Conservation (phyloP, 2,888 invertebrate species). For the Adelphocoris suturalis region DNA sequence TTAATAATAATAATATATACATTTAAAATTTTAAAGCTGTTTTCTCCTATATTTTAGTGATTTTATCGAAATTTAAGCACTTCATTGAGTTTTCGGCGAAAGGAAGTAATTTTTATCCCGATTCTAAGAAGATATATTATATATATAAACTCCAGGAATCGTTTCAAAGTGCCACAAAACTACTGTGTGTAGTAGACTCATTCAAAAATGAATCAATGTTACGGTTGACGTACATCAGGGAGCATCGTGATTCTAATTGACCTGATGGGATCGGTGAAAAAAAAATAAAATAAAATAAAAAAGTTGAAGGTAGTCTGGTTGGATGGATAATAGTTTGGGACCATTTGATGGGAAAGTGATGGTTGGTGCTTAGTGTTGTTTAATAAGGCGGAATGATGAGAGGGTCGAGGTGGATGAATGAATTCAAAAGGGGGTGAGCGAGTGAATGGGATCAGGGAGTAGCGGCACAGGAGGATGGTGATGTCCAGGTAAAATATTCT, state of each 20-base stretch:
- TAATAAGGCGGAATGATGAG: constrained; percentile 67
- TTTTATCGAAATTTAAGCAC: no score
- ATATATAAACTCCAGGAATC: no score
- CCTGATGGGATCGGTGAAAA: constrained; percentile 42
- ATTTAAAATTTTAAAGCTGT: no score
- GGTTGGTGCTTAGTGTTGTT: constrained; percentile 62
- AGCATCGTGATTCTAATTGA: constrained; percentile 57
- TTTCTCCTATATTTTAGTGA: no score
- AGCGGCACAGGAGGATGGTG: constrained; percentile 22
- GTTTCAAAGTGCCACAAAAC: no score
- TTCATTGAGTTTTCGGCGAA: no score
- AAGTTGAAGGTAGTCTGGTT: constrained; percentile 52
- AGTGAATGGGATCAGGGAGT: constrained; percentile 35
- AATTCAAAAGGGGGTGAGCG: constrained; percentile 47
- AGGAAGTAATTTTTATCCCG: no score
- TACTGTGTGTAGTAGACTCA: no score
- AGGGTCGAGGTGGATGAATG: constrained; percentile 55
- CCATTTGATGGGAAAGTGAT: constrained; percentile 67
- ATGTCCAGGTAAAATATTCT: constrained; percentile 53
- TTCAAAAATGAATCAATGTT: no score
- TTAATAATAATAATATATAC: no score
- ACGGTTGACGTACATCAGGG: no score
- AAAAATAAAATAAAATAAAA: constrained; percentile 20
- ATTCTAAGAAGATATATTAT: no score
- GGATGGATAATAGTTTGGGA: constrained; percentile 62